Evolutionary conservation across 1,140 invertebrate species (phyloP).

Genomic region (Hesperophylax magnus): DNA sequence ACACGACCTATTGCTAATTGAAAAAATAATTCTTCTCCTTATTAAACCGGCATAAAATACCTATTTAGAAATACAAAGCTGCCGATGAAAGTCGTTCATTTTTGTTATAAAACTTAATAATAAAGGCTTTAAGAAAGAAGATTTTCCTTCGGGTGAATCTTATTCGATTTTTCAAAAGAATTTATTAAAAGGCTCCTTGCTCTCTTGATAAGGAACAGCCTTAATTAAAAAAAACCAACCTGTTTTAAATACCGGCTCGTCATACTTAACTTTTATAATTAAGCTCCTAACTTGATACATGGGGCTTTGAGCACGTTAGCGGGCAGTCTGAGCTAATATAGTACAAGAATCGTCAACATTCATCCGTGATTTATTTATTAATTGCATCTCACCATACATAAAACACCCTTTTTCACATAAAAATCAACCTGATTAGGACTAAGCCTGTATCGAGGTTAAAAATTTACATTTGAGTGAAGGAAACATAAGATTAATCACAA

Average conservation of each 20-base stretch:
- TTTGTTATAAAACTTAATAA: constrained; percentile 38
- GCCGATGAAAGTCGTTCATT: constrained; percentile 20
- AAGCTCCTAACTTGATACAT: constrained; percentile 52
- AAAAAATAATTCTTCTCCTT: constrained; percentile 23
- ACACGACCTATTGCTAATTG: not conserved
- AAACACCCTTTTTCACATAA: too few relatives aligned
- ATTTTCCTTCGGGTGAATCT: constrained; percentile 9
- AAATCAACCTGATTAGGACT: too few relatives aligned
- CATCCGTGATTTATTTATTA: too few relatives aligned
- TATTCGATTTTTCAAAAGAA: constrained; percentile 39
- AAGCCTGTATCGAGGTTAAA: too few relatives aligned
- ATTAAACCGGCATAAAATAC: constrained; percentile 27
- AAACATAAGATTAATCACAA: too few relatives aligned
- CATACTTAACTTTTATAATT: constrained; percentile 57
- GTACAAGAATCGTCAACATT: too few relatives aligned
- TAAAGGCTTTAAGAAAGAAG: constrained; percentile 39
- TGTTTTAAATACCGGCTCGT: constrained; percentile 44
- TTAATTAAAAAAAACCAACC: constrained; percentile 47
- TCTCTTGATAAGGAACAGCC: constrained; percentile 39
- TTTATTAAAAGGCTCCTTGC: constrained; percentile 34
- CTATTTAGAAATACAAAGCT: constrained; percentile 29
- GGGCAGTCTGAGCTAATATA: not conserved
- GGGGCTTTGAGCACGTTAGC: constrained; percentile 48
- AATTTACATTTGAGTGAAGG: too few relatives aligned
- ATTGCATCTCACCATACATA: too few relatives aligned